Evolutionary conservation across 2,888 invertebrate species (phyloP), one percentile per base, ranked within the genome.

Genomic region (Portevinia maculata): DNA sequence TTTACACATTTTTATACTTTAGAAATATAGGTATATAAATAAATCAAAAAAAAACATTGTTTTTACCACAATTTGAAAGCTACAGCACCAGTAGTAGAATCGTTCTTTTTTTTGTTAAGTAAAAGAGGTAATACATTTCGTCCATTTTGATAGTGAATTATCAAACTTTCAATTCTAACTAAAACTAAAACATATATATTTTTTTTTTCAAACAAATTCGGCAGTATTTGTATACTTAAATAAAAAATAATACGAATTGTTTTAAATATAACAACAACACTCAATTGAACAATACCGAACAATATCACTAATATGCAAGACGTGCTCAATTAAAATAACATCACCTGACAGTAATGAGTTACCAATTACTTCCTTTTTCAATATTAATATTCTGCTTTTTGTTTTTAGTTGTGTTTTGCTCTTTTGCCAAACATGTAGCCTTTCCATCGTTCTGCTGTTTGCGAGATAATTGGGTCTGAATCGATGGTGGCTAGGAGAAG

Each of bases 351-450:
- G 41, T 48, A 55, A 62, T 41, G 24, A 19, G 8, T 39, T 32
- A 48, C 37, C 46, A 71, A 71, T 57, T 28, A 34, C 52, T 46
- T 48, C 19, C 50, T 4, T 24, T 24, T 24, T 24, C 24, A 24
- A 24, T 11, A 15, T 17, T 52, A 60, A 52, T 46, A 21, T 55
- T 24, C 8, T 50, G 86, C 71, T 86, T 86, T 19, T 32, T 17
- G 85, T 59, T 87, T 86, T 90, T 93, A 99, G 92, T 99, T 99
- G 90, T 99, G 99, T 55, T 97, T 94, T 2, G 99, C 97, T 64
- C 95, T 92, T 90, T 97, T 96, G n/a, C 99, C 99, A 88, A 94
- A 95, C 96, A 98, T 98, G 88, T 99, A 99, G 1, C 96, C 96
- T 87, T 96, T 95, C 99, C 99, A 99, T 64, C 99, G 91, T 87